phyloP scores from a whole-genome alignment of 2,113 vertebrate species.

The Trogon melanurus region DNA sequence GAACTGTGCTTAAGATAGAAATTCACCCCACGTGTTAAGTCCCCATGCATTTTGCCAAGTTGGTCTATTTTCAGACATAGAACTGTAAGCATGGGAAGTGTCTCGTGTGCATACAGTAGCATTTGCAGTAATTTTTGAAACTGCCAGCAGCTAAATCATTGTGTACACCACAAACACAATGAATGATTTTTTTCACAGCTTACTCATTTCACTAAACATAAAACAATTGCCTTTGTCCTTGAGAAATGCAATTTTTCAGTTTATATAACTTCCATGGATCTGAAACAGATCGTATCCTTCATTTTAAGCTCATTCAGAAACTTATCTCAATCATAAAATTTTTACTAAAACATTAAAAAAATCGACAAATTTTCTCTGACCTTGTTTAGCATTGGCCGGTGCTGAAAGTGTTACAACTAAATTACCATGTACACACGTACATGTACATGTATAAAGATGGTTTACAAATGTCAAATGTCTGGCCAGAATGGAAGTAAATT shows the following conservation, averaged over 20 bases:
- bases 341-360: not conserved
- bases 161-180: not conserved
- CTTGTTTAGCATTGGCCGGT: not conserved
- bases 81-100: not conserved
- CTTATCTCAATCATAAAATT: not conserved
- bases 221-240: not conserved
- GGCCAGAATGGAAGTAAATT: not conserved
- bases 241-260: not conserved
- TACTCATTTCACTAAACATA: not conserved
- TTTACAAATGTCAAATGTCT: not conserved
- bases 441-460: accelerated
- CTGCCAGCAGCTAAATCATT: not conserved
- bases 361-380: not conserved
- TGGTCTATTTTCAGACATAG: not conserved
- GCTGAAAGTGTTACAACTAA: not conserved
- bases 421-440: not conserved
- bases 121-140: not conserved
- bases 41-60: not conserved
- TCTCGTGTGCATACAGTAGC: not conserved
- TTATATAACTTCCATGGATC: not conserved
- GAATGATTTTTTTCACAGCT: not conserved
- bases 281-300: not conserved
- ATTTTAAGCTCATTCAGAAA: not conserved
- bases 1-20: not conserved
- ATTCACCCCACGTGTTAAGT: not conserved